Conservation (phyloP, 2,113 vertebrate genomes). For the Fregata magnificens region DNA sequence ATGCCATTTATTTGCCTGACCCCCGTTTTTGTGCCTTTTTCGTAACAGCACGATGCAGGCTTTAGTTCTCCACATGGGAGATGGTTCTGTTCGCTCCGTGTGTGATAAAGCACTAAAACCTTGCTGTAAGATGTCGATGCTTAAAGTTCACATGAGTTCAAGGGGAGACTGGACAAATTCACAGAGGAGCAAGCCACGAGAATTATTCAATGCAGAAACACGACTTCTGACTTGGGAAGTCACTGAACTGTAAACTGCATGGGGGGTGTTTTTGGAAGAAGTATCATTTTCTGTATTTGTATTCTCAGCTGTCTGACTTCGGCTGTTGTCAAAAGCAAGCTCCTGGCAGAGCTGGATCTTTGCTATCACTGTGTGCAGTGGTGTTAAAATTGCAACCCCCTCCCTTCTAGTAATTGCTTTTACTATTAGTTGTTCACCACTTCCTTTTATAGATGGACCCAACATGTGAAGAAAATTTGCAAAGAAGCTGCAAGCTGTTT, state of each 20-base stretch:
- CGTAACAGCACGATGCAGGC: not conserved
- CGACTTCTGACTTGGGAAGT: not conserved
- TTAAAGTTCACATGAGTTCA: not conserved
- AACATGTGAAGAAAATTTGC: not conserved
- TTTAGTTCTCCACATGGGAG: not conserved
- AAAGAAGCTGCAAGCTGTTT: not conserved
- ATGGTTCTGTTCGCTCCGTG: rapidly evolving
- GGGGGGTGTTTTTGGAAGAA: not conserved
- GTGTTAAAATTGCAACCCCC: not conserved
- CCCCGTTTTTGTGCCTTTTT: not conserved
- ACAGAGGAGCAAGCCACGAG: not conserved
- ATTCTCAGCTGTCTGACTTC: not conserved
- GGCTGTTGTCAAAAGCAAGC: not conserved
- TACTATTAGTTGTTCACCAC: not conserved
- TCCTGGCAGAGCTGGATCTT: not conserved
- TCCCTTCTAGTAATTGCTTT: not conserved
- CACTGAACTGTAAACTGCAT: not conserved
- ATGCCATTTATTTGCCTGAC: not conserved
- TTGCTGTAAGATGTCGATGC: not conserved
- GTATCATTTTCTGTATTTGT: not conserved
- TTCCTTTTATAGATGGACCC: not conserved
- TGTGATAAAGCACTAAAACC: not conserved
- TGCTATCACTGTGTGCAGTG: not conserved
- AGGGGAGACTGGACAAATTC: not conserved
- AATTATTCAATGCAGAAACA: not conserved